Evolutionary conservation across 2,888 invertebrate genomes (phyloP).

Genomic region (Automeris io): DNA sequence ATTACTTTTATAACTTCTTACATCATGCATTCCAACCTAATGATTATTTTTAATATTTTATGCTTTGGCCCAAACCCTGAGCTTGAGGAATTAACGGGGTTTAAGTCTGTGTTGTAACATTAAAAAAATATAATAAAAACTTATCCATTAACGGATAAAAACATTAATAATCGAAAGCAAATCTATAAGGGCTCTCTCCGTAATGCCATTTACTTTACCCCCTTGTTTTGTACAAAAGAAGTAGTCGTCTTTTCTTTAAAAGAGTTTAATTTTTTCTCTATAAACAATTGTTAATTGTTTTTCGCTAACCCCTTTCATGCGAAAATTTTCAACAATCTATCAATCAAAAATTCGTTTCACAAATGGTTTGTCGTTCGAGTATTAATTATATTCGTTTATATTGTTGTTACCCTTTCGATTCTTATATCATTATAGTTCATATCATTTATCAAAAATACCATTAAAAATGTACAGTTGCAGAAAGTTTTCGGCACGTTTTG

Average conservation of each 20-base stretch:
- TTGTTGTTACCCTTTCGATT: constrained; percentile 24
- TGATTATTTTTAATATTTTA: too few species aligned
- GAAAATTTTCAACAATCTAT: constrained; percentile 49
- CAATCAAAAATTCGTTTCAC: constrained; percentile 65
- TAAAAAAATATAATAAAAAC: constrained; percentile 32
- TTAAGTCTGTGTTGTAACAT: constrained; percentile 49
- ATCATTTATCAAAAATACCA: constrained; percentile 41
- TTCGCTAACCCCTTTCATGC: constrained; percentile 41
- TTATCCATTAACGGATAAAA: constrained; percentile 42
- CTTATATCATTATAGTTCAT: constrained; percentile 1
- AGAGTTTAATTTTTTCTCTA: constrained; percentile 39
- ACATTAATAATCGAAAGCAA: constrained; percentile 60
- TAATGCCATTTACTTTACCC: constrained; percentile 29
- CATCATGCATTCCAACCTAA: too few species aligned
- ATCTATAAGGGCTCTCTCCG: constrained; percentile 50
- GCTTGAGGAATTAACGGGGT: constrained; percentile 26
- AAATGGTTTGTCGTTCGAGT: constrained; percentile 31
- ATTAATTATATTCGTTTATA: constrained; percentile 23
- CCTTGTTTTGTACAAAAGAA: constrained; percentile 35
- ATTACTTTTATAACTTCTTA: not conserved
- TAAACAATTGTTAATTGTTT: constrained; percentile 64
- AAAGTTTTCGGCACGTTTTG: too few species aligned
- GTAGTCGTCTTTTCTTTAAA: constrained; percentile 35
- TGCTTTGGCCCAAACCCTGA: too few species aligned
- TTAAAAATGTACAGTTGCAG: constrained; percentile 9